Base-by-base conservation (phyloP, 2,888 invertebrate species). In the Synergus itoensis region DNA sequence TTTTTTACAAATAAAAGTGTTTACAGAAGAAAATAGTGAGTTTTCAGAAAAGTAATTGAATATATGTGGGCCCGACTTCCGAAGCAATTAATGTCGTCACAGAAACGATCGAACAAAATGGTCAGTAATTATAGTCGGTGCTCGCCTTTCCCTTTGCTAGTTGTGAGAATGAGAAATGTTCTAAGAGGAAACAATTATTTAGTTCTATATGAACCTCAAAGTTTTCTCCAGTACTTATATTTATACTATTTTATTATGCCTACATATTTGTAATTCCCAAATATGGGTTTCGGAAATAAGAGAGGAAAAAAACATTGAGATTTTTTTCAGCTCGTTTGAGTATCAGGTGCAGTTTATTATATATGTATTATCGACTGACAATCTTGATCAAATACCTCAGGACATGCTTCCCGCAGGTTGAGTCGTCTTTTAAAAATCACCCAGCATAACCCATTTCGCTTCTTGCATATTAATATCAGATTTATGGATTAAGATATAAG, bases 161-260 rank as follows among this genome's bases (percentile, higher is more conserved):
- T 69, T 69, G 7, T 28, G n/a, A 69, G 69, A 69, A 69, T 28
- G 48, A 48, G 69, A 69, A 48, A 69, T 48, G 28, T 73, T 48
- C 69, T 53, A 28, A n/a, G 69, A 73, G 69, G 36, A 73, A 73
- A 73, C 48, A 73, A 73, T 73, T 73, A 73, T 73, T 73, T 69
- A 48, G 28, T 69, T 73, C 48, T 73, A 36, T 73, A 36, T 73
- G 48, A 73, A 73, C 45, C 48, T 73, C 69, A 53, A 36, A 36
- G 69, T 36, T 53, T 69, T 73, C 28, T 28, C 36, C n/a, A 45
- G 48, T 73, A 73, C 28, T 69, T 73, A 73, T 45, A 45, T 36
- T 36, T 36, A 67, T 45, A 28, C n/a, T n/a, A n/a, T n/a, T n/a
- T n/a, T n/a, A n/a, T n/a, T 28, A 28, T 28, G 28, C 1, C 28